Conservation (phyloP, 2,888 invertebrate genomes). For the Aspidiotus destructor region DNA sequence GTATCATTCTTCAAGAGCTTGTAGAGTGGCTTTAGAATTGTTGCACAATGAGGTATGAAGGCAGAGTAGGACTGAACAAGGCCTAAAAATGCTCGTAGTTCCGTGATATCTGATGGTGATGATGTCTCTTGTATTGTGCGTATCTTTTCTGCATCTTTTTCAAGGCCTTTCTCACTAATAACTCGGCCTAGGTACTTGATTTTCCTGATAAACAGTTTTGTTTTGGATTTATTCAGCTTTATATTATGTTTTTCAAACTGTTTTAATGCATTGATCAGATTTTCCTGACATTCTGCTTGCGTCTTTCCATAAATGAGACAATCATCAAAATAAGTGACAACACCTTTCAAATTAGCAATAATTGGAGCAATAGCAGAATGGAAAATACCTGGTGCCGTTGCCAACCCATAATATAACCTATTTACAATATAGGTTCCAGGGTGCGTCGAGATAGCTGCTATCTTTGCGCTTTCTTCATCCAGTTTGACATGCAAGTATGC, state of each 20-base stretch:
- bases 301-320: constrained; percentile 7
- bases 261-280: neutral
- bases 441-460: constrained; percentile 14
- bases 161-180: neutral
- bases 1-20: neutral
- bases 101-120: neutral
- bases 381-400: constrained; percentile 8
- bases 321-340: constrained; percentile 27
- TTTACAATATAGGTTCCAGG: constrained; percentile 3
- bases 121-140: neutral
- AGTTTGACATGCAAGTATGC: constrained; percentile 31
- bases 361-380: neutral
- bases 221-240: neutral
- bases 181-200: neutral
- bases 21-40: neutral
- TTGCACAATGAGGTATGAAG: neutral
- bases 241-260: neutral
- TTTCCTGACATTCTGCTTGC: neutral
- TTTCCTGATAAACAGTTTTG: neutral
- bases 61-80: neutral
- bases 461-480: neutral
- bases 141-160: neutral
- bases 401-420: constrained; percentile 12
- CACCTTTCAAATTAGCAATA: neutral
- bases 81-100: neutral